phyloP scores from a whole-genome alignment of 2,113 vertebrate genomes.

The Stegastes partitus region DNA sequence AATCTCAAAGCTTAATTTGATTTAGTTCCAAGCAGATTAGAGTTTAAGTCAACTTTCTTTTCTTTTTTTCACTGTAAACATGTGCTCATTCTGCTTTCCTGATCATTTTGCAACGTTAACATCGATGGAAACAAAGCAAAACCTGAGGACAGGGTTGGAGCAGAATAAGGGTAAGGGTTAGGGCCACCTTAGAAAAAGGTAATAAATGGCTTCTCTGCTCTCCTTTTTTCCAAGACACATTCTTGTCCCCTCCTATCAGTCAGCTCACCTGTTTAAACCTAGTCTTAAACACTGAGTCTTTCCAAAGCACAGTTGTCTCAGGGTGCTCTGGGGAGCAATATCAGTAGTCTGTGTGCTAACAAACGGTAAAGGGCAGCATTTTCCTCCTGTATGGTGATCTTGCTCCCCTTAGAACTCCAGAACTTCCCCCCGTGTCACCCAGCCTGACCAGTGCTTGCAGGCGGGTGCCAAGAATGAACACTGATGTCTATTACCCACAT shows the following conservation, averaged over 20 bases:
- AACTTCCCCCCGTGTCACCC: constrained; percentile 71
- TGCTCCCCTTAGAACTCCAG: constrained; percentile 82
- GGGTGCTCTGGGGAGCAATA: constrained; percentile 80
- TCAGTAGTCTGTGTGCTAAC: constrained; percentile 88
- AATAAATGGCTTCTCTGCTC: not conserved
- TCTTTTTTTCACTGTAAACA: not conserved
- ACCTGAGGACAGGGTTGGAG: not conserved
- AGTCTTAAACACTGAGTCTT: constrained; percentile 25
- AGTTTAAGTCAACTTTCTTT: not conserved
- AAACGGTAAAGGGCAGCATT: constrained; percentile 86
- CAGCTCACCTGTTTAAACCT: constrained; percentile 41
- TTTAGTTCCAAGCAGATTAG: not conserved
- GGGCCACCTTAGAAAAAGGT: not conserved
- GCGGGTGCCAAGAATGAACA: constrained; percentile 86
- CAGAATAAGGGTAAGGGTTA: too few species aligned
- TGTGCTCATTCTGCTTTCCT: not conserved
- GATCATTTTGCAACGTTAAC: not conserved
- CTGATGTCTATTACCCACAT: constrained; percentile 88
- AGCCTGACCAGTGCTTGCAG: constrained; percentile 82
- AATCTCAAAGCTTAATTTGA: not conserved
- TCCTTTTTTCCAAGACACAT: not conserved
- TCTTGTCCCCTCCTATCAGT: constrained; percentile 8
- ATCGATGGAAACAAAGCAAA: not conserved
- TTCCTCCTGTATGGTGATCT: constrained; percentile 73
- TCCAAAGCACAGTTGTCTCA: constrained; percentile 28